Conservation (phyloP, 2,113 vertebrate genomes). For the Cairina moschata region DNA sequence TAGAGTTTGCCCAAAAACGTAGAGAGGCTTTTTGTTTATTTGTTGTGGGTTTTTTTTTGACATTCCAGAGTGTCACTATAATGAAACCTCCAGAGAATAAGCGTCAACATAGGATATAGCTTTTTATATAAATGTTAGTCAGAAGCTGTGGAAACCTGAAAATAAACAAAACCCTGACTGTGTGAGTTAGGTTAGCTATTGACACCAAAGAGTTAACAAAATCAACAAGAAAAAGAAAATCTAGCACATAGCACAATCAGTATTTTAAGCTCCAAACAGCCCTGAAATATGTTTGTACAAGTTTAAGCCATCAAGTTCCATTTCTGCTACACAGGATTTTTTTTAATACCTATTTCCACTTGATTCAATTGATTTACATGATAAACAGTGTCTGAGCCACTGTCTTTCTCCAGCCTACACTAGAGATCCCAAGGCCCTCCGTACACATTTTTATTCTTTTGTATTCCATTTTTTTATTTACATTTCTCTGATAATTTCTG, state of each 20-base stretch:
- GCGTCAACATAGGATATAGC: background rate
- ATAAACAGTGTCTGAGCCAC: conserved; percentile 21
- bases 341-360: conserved; percentile 37
- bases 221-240: background rate
- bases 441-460: background rate
- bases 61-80: background rate
- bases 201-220: conserved; percentile 35
- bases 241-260: background rate
- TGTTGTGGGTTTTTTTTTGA: background rate
- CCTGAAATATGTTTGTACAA: conserved; percentile 18
- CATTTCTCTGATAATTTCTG: conserved; percentile 25
- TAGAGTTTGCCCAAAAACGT: background rate
- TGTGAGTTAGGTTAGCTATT: background rate
- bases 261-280: conserved; percentile 30
- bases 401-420: background rate
- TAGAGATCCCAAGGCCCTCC: background rate
- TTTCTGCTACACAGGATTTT: conserved; percentile 46
- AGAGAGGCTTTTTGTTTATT: rapidly evolving
- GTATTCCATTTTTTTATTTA: background rate
- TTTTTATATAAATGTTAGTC: background rate
- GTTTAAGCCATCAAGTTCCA: conserved; percentile 45
- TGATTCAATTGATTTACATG: conserved; percentile 46
- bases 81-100: background rate
- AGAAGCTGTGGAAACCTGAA: background rate
- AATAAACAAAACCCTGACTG: background rate